Evolutionary conservation across 2,888 invertebrate genomes (phyloP).

Genomic region (Sthenelais limicola): DNA sequence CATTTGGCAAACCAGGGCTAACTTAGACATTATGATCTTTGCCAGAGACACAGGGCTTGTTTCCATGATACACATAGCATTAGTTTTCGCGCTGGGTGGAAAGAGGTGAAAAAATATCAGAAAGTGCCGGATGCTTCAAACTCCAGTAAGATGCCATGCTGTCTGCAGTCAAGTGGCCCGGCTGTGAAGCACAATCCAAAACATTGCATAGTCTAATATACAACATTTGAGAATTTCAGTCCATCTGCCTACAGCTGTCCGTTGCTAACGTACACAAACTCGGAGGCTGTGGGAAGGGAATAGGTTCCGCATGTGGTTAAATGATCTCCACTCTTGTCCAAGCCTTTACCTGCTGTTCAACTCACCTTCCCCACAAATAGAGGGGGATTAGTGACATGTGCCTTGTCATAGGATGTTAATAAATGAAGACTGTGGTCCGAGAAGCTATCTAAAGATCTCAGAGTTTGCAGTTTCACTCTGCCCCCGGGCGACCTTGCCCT

Average conservation of each 20-base stretch:
- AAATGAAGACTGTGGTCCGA: not conserved
- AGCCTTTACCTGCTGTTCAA: not conserved
- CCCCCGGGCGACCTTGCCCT: too few species aligned
- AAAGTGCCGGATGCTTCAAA: too few species aligned
- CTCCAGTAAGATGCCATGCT: too few species aligned
- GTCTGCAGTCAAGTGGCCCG: slow-evolving; percentile 19
- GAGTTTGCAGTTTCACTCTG: too few species aligned
- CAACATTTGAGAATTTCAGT: not conserved
- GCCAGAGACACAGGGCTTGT: too few species aligned
- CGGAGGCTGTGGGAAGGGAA: too few species aligned
- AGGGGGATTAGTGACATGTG: not conserved
- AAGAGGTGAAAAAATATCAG: too few species aligned
- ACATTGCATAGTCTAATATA: slow-evolving; percentile 31
- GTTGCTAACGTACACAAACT: not conserved
- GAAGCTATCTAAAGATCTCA: too few species aligned
- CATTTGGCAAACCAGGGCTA: too few species aligned
- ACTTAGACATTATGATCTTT: too few species aligned
- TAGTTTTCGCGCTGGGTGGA: too few species aligned
- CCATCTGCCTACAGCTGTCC: slow-evolving; percentile 6
- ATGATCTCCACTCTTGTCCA: not conserved
- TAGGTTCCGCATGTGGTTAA: slow-evolving; percentile 17
- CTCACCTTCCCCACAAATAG: not conserved
- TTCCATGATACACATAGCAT: too few species aligned
- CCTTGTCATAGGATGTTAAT: not conserved
- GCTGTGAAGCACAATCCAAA: slow-evolving; percentile 12